phyloP scores from a whole-genome alignment of 2,113 vertebrate genomes.

The Thomomys bottae region DNA sequence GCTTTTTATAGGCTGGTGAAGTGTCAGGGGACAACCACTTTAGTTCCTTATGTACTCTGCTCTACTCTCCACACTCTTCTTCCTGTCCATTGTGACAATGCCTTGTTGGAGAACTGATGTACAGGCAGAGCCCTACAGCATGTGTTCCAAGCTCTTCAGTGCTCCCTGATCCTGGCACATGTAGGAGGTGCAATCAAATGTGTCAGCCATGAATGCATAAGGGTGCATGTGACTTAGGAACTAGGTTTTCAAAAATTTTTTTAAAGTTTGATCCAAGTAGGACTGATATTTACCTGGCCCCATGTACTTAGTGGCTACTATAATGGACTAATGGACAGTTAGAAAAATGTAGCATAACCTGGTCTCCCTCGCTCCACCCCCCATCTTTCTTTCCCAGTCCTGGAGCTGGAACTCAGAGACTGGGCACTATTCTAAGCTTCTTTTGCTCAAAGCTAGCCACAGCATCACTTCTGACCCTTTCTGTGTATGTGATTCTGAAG shows the following conservation, averaged over 20 bases:
- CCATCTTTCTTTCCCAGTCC: too few relatives aligned
- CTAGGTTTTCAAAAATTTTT: neutral
- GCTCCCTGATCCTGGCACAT: neutral
- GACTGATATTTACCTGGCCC: neutral
- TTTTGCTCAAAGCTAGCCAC: too few relatives aligned
- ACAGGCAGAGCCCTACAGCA: neutral
- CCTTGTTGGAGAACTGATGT: fast-evolving
- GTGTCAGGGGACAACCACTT: neutral
- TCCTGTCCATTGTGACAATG: fast-evolving
- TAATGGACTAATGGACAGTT: too few relatives aligned
- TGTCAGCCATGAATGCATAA: neutral
- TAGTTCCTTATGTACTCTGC: neutral
- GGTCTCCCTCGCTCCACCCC: too few relatives aligned
- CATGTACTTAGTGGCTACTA: neutral
- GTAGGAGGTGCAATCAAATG: neutral
- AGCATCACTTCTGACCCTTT: too few relatives aligned
- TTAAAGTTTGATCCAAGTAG: neutral
- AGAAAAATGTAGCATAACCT: neutral
- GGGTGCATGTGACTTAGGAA: neutral
- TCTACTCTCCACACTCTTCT: neutral
- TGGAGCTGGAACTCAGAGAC: too few relatives aligned
- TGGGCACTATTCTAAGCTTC: too few relatives aligned
- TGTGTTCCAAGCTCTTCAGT: neutral
- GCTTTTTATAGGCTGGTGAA: neutral
- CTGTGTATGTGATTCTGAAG: too few relatives aligned